phyloP scores from a whole-genome alignment of 2,113 vertebrate species.

The Calcarius ornatus region DNA sequence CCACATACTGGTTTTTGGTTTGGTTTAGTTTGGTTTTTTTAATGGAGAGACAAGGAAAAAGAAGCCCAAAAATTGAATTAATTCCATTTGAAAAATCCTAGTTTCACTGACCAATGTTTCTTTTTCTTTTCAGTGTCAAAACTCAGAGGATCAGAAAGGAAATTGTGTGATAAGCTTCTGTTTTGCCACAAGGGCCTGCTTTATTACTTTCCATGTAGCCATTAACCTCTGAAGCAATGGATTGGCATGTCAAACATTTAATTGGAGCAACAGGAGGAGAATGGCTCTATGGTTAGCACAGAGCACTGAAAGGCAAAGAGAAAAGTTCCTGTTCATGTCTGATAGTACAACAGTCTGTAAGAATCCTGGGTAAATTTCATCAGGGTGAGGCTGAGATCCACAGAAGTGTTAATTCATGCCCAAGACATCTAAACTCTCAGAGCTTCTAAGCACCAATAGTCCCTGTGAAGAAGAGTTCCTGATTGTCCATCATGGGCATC shows the following conservation, averaged over 20 bases:
- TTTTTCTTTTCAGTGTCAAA: background rate
- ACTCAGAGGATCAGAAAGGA: background rate
- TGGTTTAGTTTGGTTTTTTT: background rate
- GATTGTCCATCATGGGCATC: background rate
- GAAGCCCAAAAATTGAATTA: background rate
- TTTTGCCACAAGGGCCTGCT: background rate
- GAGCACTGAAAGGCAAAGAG: background rate
- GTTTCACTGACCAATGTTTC: background rate
- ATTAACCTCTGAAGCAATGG: background rate
- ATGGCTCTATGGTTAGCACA: background rate
- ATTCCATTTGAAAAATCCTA: background rate
- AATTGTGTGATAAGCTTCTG: background rate
- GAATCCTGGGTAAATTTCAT: background rate
- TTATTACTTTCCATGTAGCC: background rate
- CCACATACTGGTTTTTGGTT: background rate
- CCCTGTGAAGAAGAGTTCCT: background rate
- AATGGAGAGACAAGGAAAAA: background rate
- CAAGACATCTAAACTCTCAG: background rate
- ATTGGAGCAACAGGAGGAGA: background rate
- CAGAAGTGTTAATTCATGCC: background rate
- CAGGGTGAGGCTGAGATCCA: background rate
- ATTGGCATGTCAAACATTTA: background rate
- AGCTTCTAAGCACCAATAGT: background rate
- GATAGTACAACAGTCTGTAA: background rate
- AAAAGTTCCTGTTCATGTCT: background rate